Percentiles rank a stretch among this genome's conserved stretches.
Evolutionary conservation across 2,888 invertebrate genomes (phyloP).

Genomic region (Escarpia spicata): DNA sequence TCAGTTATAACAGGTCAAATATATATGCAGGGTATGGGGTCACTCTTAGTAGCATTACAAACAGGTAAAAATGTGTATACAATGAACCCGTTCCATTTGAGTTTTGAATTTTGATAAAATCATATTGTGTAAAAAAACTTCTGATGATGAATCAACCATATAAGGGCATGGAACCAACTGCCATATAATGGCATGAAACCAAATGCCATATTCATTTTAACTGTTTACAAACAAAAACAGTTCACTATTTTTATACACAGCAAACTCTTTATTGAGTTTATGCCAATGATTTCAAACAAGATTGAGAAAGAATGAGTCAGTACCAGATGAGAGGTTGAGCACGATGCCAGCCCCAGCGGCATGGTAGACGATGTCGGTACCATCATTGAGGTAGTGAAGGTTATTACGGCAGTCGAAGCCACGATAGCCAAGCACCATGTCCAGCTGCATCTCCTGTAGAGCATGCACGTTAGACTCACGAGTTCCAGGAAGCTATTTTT

Average conservation of each 20-base stretch:
- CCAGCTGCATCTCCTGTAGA: slow-evolving; percentile 60
- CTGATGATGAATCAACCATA: neutral
- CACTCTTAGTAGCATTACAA: neutral
- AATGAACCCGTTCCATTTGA: neutral
- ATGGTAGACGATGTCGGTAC: slow-evolving; percentile 64
- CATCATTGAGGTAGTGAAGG: slow-evolving; percentile 64
- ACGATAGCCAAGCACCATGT: slow-evolving; percentile 64
- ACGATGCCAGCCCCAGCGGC: slow-evolving; percentile 66
- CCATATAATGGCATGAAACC: too few species aligned
- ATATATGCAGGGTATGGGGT: neutral
- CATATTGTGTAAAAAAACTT: neutral
- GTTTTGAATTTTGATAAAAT: neutral
- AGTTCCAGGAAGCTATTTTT: too few species aligned
- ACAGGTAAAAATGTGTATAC: neutral
- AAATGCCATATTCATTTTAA: too few species aligned
- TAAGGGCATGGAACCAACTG: too few species aligned
- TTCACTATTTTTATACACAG: too few species aligned
- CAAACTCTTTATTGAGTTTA: too few species aligned
- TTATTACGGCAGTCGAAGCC: slow-evolving; percentile 64
- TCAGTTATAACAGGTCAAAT: neutral
- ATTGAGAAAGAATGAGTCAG: neutral
- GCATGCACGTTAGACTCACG: neutral
- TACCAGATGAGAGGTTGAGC: slow-evolving; percentile 61
- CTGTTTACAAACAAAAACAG: too few species aligned
- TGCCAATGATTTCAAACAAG: neutral